Percentiles rank a stretch among this genome's conserved stretches.
Evolutionary conservation across 2,888 invertebrate genomes (phyloP).

Genomic region (Ypsolopha scabrella): DNA sequence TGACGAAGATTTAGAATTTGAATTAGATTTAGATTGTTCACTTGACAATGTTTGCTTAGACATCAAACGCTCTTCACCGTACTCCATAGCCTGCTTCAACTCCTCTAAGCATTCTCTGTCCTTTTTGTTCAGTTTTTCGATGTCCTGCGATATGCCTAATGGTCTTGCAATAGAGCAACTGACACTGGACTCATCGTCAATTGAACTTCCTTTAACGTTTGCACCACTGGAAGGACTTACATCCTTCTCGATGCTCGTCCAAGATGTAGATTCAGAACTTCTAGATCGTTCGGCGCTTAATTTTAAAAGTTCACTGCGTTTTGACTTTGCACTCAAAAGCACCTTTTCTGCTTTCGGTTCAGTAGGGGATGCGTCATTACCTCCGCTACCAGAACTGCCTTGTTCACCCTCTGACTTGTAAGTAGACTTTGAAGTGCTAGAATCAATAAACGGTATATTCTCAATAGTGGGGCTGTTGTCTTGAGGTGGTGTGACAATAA

Average conservation of each 20-base stretch:
- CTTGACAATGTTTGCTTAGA: constrained; percentile 55
- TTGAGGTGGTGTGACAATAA: constrained; percentile 72
- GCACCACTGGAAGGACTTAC: constrained; percentile 71
- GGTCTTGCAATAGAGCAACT: constrained; percentile 85
- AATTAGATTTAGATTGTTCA: constrained; percentile 60
- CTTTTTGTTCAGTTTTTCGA: constrained; percentile 74
- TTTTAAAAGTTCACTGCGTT: constrained; percentile 70
- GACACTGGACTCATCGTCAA: constrained; percentile 79
- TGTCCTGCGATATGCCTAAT: constrained; percentile 81
- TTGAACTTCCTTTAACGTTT: constrained; percentile 74
- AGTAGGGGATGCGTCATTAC: constrained; percentile 46
- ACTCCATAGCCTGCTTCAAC: constrained; percentile 69
- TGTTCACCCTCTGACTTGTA: constrained; percentile 58
- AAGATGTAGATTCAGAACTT: constrained; percentile 83
- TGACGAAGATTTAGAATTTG: constrained; percentile 50
- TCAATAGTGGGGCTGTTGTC: constrained; percentile 72
- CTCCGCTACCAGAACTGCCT: constrained; percentile 52
- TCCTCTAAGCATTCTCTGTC: constrained; percentile 73
- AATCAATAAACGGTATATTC: constrained; percentile 59
- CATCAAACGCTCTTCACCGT: constrained; percentile 58
- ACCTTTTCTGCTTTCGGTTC: constrained; percentile 42
- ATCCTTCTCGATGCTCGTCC: constrained; percentile 84
- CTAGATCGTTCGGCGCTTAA: constrained; percentile 80
- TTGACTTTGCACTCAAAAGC: constrained; percentile 58
- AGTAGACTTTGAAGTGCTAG: constrained; percentile 43